Conservation (phyloP, 2,113 vertebrate genomes). For the Hirundichthys speculiger region DNA sequence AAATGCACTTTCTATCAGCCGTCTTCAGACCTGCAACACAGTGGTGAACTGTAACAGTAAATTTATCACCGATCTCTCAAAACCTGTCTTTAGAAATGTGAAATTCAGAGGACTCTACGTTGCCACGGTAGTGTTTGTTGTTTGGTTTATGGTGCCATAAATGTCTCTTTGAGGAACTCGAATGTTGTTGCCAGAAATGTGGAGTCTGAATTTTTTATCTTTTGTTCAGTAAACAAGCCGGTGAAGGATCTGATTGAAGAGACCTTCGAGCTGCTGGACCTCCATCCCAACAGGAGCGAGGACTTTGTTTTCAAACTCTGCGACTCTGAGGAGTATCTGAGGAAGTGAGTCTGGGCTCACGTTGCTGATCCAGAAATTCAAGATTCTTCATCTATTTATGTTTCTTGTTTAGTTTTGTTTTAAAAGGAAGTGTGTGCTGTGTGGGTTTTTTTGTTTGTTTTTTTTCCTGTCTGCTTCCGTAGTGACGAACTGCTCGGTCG, state of each 20-base stretch:
- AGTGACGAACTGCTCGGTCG: conserved; percentile 72
- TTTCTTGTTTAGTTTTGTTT: background rate
- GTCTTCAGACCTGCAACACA: too few relatives aligned
- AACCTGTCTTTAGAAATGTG: too few relatives aligned
- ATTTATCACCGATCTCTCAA: too few relatives aligned
- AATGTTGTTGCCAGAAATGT: conserved; percentile 13
- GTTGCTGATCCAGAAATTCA: background rate
- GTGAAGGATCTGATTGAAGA: conserved; percentile 69
- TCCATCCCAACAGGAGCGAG: background rate
- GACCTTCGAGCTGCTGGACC: conserved; percentile 60
- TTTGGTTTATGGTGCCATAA: background rate
- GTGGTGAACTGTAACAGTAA: too few relatives aligned
- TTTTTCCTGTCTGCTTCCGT: background rate
- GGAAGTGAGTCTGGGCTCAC: conserved; percentile 58
- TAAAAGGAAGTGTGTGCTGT: background rate
- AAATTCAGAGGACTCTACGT: too few relatives aligned
- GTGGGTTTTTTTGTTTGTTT: background rate
- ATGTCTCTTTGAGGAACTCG: background rate
- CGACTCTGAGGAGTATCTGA: conserved; percentile 74
- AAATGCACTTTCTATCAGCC: too few relatives aligned
- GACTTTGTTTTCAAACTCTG: conserved; percentile 72
- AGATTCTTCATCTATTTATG: background rate
- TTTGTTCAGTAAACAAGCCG: conserved; percentile 66
- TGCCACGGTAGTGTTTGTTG: background rate
- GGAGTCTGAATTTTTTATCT: conserved; percentile 25